phyloP scores from a whole-genome alignment of 2,888 invertebrate species.

The Patella ulyssiponensis region DNA sequence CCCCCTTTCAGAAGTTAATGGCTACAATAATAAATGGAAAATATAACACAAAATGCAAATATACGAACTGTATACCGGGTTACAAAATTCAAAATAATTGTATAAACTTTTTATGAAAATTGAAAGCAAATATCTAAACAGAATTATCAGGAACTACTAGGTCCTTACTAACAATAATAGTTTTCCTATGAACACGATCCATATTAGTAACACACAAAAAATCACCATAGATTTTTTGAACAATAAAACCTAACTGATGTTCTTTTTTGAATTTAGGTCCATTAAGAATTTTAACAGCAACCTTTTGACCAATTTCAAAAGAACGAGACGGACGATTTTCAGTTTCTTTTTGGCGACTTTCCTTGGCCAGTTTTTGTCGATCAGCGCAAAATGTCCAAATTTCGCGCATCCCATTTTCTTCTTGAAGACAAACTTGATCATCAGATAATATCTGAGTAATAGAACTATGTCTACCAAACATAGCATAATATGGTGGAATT shows the following conservation, averaged over 20 bases:
- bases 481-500: too few relatives aligned
- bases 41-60: too few relatives aligned
- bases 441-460: neutral
- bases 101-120: too few relatives aligned
- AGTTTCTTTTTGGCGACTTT: neutral
- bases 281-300: slow-evolving; percentile 4
- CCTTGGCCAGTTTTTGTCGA: neutral
- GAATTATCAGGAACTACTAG: neutral
- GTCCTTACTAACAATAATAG: neutral
- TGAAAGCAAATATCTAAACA: neutral
- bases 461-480: neutral
- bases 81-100: too few relatives aligned
- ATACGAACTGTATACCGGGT: too few relatives aligned
- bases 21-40: too few relatives aligned
- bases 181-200: neutral
- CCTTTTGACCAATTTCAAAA: slow-evolving; percentile 6
- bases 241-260: slow-evolving; percentile 10
- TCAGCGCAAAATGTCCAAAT: neutral
- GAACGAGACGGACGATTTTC: neutral
- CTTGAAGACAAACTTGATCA: neutral
- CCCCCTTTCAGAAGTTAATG: too few relatives aligned
- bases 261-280: slow-evolving; percentile 10
- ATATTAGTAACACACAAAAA: neutral
- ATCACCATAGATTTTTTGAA: neutral
- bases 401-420: neutral